Evolutionary conservation across 2,113 vertebrate genomes (phyloP).

Genomic region (Ceuthmochares aereus): DNA sequence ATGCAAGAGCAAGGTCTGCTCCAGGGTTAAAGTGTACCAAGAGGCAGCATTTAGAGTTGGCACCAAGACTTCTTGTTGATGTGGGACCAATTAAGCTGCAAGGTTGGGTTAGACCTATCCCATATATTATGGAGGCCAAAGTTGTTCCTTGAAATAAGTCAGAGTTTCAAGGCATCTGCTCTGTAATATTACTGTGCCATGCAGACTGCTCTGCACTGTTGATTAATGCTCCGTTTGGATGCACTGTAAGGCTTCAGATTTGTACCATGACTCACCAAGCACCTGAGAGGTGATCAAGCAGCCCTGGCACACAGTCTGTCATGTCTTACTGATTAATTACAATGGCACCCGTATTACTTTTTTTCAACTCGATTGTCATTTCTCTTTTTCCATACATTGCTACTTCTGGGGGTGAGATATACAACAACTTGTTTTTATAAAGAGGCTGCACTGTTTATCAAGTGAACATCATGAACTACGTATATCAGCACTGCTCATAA

Average conservation of each 20-base stretch:
- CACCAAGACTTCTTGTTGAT: neutral
- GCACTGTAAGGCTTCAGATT: neutral
- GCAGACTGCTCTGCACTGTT: neutral
- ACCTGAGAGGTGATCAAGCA: neutral
- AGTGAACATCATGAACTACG: neutral
- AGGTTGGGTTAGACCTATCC: neutral
- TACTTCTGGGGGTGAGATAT: neutral
- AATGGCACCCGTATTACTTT: neutral
- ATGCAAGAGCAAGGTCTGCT: neutral
- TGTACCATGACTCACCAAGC: neutral
- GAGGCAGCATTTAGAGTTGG: neutral
- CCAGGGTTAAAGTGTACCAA: accelerated
- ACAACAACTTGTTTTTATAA: neutral
- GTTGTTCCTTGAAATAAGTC: neutral
- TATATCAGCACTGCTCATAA: neutral
- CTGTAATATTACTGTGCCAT: neutral
- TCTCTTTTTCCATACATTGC: neutral
- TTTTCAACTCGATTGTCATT: neutral
- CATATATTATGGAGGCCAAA: accelerated
- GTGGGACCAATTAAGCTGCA: neutral
- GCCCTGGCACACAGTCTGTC: neutral
- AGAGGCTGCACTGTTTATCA: neutral
- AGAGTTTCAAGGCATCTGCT: neutral
- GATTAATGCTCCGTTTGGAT: neutral
- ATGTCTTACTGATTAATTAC: constrained; percentile 20